Conservation (phyloP, 2,797 vertebrate genomes). For the Pteronotus mesoamericanus region DNA sequence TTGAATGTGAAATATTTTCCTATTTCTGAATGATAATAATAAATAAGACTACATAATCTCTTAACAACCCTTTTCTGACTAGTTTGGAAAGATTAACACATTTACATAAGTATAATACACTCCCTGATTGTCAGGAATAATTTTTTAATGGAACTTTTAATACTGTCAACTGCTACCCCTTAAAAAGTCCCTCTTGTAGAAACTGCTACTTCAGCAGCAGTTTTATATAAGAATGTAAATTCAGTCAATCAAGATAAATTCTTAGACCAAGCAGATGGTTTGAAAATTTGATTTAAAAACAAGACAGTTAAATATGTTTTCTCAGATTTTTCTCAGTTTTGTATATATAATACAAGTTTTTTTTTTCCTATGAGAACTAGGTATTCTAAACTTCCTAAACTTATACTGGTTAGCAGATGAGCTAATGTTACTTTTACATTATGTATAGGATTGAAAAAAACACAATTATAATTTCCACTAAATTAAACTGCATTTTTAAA, state of each 20-base stretch:
- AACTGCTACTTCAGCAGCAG: neutral
- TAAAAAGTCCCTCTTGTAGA: neutral
- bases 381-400: neutral
- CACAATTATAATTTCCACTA: neutral
- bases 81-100: neutral
- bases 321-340: neutral
- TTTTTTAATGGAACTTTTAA: neutral
- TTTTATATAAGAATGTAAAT: constrained; percentile 1
- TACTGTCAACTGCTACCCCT: neutral
- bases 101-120: neutral
- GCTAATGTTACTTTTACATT: neutral
- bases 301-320: neutral
- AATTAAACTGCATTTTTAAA: neutral
- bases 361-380: neutral
- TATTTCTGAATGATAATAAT: neutral
- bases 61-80: neutral
- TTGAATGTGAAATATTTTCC: neutral
- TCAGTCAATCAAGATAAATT: neutral
- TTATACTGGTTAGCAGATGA: neutral
- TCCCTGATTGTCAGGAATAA: neutral
- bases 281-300: neutral
- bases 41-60: neutral
- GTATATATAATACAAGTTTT: neutral
- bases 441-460: neutral
- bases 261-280: neutral